Base-by-base conservation (phyloP, 1,140 invertebrate species). In the Cotesia typhae region DNA sequence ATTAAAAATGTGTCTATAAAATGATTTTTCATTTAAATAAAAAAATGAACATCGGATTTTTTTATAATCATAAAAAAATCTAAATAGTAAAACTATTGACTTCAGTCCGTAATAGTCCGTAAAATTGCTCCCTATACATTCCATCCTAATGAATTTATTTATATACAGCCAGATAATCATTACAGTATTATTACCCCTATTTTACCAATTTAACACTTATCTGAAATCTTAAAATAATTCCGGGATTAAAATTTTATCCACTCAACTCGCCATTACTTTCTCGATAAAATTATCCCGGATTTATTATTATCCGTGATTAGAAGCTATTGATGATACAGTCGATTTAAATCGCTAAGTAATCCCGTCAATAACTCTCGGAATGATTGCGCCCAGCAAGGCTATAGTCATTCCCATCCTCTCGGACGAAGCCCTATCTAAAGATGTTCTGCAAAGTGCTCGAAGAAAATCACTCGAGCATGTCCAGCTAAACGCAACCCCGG, bases 271-370 rank as follows among this genome's bases (percentile, higher is more conserved):
- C 12, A n/a, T 55, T 55, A n/a, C n/a, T 55, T 55, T 4, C 53
- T 4, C 17, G 57, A 28, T 9, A 20, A 59, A 59, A 47, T 47
- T 47, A 47, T 28, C 20, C 28, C 17, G 7, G 20, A 28, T 59
- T 59, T 59, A 59, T 59, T 59, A 59, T 59, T 59, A 59, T 59
- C 57, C 57, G 20, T 59, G 57, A 59, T 59, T 59, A 59, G 57
- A 59, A 59, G 57, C 57, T 28, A 59, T 59, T 59, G 57, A 59
- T 28, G 57, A 20, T 59, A 20, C 20, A 59, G 57, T 0, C 7
- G 17, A 20, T 59, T 59, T 59, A 59, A 59, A 59, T 59, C 57
- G 57, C 57, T 28, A 9, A 7, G 57, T 59, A 59, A 59, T 59
- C 57, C 57, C 20, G 57, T 59, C 57, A 59, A 59, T 59, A 59